Evolutionary conservation across 2,113 vertebrate species (phyloP).

Genomic region (Ictalurus furcatus): DNA sequence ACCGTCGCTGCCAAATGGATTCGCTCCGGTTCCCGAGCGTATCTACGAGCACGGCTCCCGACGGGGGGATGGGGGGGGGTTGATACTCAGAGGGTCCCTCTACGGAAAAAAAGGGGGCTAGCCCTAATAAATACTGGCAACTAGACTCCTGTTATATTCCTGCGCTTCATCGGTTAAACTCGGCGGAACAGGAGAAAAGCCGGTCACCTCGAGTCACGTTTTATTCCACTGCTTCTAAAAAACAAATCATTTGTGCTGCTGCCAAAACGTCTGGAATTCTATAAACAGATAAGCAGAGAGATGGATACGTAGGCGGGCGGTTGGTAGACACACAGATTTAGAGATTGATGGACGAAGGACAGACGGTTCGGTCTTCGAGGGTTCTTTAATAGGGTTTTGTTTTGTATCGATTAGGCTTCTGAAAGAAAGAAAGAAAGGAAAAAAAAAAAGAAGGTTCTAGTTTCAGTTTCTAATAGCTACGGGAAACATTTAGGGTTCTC

Average conservation of each 20-base stretch:
- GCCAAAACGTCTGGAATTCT: background rate
- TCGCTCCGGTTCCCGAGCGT: slow-evolving; percentile 9
- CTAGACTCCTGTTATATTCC: background rate
- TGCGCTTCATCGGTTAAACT: background rate
- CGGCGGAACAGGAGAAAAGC: background rate
- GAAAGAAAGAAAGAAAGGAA: background rate
- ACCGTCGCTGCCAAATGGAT: slow-evolving; percentile 1
- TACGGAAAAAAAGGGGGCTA: background rate
- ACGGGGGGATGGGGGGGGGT: background rate
- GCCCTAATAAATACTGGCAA: background rate
- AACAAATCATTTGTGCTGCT: background rate
- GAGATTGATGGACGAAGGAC: background rate
- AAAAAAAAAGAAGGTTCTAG: background rate
- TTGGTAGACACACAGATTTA: accelerated
- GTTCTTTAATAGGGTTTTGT: background rate
- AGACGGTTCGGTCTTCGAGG: background rate
- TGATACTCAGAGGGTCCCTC: background rate
- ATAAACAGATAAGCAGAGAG: background rate
- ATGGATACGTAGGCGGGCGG: background rate
- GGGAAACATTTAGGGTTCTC: background rate
- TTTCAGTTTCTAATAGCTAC: background rate
- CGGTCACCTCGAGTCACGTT: background rate
- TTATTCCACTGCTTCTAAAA: background rate
- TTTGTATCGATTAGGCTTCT: background rate
- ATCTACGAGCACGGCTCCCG: slow-evolving; percentile 21